Conservation (phyloP, 2,113 vertebrate genomes). For the Sterrhoptilus dennistouni region DNA sequence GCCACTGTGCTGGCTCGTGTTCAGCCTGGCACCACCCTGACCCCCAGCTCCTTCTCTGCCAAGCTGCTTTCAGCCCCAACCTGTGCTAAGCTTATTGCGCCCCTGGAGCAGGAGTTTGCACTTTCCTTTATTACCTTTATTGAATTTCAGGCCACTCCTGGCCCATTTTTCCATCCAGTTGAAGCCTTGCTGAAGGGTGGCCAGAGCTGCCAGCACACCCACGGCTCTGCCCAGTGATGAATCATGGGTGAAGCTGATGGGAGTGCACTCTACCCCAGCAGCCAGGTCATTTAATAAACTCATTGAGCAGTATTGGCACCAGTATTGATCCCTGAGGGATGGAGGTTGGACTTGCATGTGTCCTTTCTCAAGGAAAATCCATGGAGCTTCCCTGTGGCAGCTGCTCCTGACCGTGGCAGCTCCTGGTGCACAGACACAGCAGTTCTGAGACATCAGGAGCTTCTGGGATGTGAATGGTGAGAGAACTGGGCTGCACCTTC, state of each 20-base stretch:
- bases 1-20: fast-evolving
- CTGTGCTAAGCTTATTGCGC: background rate
- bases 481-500: background rate
- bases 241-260: background rate
- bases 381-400: background rate
- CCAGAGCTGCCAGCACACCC: background rate
- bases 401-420: fast-evolving
- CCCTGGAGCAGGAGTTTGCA: background rate
- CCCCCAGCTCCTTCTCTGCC: background rate
- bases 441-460: background rate
- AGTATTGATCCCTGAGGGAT: background rate
- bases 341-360: background rate
- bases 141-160: background rate
- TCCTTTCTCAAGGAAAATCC: background rate
- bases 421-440: background rate
- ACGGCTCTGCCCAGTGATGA: background rate
- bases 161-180: background rate
- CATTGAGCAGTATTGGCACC: background rate
- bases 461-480: background rate
- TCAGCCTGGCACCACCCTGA: background rate
- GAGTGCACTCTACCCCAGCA: background rate
- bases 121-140: background rate
- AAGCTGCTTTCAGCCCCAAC: background rate
- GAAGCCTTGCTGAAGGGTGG: background rate
- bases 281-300: background rate